These are phyloP conservation scores for Seriola aureovittata DNA, from an alignment of 2,113 vertebrate genomes.

Conservation along the genomic window DNA sequence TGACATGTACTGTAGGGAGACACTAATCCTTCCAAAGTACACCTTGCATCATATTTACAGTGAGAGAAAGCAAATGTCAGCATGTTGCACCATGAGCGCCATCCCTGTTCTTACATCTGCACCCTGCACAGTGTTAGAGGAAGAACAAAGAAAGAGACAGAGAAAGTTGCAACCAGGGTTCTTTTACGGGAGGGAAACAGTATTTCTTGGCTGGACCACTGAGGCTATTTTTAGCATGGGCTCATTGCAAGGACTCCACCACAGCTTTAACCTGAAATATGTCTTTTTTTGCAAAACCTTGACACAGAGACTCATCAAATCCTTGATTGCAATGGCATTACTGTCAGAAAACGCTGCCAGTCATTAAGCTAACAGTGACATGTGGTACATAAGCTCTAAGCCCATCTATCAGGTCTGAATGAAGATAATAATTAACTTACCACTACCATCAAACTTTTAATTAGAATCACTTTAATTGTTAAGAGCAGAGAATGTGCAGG, in stretches of 20 bases:
- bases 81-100: constrained; percentile 32
- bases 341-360: constrained; percentile 19
- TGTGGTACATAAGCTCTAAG: not conserved
- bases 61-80: constrained; percentile 6
- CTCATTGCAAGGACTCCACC: constrained; percentile 50
- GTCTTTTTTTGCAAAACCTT: constrained; percentile 37
- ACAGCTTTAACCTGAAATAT: constrained; percentile 53
- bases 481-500: not conserved
- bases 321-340: constrained; percentile 3
- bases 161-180: constrained; percentile 42
- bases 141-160: constrained; percentile 67
- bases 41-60: constrained; percentile 15
- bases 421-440: not conserved
- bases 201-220: constrained; percentile 60
- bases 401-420: not conserved
- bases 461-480: not conserved
- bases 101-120: constrained; percentile 30
- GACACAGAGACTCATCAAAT: constrained; percentile 9
- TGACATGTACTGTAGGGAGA: not conserved
- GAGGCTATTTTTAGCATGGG: constrained; percentile 72
- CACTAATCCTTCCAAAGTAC: not conserved
- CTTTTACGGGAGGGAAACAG: constrained; percentile 49
- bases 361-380: constrained; percentile 6
- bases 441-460: not conserved
- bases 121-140: constrained; percentile 13